Evolutionary conservation across 64 coral and sea anemone genomes (phyloP).

Genomic region (Catalaphyllia jardinei): DNA sequence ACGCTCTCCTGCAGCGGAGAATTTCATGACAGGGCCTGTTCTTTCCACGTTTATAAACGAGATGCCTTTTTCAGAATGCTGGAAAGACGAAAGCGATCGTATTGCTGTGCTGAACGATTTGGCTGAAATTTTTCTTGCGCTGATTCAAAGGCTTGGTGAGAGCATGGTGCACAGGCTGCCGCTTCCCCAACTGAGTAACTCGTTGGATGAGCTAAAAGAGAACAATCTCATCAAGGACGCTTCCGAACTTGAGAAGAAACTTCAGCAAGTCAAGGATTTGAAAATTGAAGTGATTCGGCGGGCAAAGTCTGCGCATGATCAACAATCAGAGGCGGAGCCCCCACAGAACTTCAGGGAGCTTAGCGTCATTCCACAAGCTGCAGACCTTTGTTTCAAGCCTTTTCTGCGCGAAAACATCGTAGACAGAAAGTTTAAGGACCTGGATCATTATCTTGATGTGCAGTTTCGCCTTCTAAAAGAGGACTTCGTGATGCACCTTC

Average conservation of each 20-base stretch:
- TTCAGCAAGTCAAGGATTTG: background rate
- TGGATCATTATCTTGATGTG: conserved; percentile 91
- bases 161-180: background rate
- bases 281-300: background rate
- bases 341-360: conserved; percentile 76
- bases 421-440: conserved; percentile 50
- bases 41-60: conserved; percentile 21
- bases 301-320: background rate
- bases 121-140: background rate
- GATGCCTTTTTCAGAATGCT: background rate
- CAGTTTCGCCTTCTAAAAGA: conserved; percentile 89
- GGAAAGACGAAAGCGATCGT: background rate
- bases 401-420: conserved; percentile 79
- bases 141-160: conserved; percentile 3
- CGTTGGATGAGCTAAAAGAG: background rate
- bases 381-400: conserved; percentile 47
- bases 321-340: conserved; percentile 9
- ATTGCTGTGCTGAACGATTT: background rate
- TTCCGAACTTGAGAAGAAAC: background rate
- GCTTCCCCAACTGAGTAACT: background rate
- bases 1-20: background rate
- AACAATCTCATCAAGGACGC: background rate
- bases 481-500: conserved; percentile 86
- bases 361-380: conserved; percentile 55
- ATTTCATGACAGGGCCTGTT: background rate